Base-by-base conservation (phyloP, 2,113 vertebrate genomes). In the Mustela lutreola region DNA sequence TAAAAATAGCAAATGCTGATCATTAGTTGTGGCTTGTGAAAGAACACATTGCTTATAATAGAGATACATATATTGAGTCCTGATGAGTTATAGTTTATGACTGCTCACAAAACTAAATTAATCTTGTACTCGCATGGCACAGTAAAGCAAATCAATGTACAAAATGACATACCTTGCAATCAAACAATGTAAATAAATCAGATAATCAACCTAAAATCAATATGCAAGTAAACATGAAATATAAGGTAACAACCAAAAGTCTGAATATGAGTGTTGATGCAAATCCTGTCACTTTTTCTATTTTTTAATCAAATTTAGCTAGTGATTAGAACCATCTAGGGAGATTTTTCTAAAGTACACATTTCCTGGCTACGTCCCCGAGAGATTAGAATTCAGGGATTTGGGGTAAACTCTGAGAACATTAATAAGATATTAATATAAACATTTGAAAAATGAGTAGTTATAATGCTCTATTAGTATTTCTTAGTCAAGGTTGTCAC, bases 1-100 rank as follows among this genome's bases (percentile, higher is more conserved):
- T 97, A 97, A 98, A 98, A 97, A 98, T 96, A 98, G 89, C 75
- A 97, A 97, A 93, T 92, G 91, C 86, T 98, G 91, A 96, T 97
- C 91, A 91, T 87, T 95, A 63, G 89, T 81, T 97, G 93, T 78
- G 89, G 80, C 26, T 89, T 92, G 28, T 93, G 33, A 95, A 97
- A 96, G 79, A 95, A 95, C 70, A 79, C 58, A 92, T 22, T 87
- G 73, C 89, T 78, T 87, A 11, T 28, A 94, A 94, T 91, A n/a
- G 60, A 94, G 62, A 92, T 90, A 87, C 56, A 85, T 82, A 94
- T 79, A 65, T 45, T 75, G 87, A 95, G 88, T 96, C 60, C 65
- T 97, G 93, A 95, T 82, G 94, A 98, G 56, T 94, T 86, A 33
- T 84, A 89, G 87, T 95, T 95, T 97, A 97, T 93, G 73, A 97